A percentile compares a stretch with the other conserved stretches of the same genome.
Evolutionary conservation across 2,797 vertebrate genomes (phyloP).

Genomic region (Cottoperca gobio): DNA sequence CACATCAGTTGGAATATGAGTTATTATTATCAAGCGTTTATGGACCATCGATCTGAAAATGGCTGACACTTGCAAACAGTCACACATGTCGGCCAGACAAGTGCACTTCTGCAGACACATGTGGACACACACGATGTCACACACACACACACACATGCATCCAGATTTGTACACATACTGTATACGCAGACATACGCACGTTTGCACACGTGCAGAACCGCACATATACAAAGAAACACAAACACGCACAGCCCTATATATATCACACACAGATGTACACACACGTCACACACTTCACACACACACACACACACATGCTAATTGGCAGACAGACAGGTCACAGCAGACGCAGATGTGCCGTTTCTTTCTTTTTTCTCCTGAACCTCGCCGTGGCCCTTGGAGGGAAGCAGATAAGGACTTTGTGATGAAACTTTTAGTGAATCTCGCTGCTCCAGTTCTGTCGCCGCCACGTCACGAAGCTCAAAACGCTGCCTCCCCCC

Average conservation of each 20-base stretch:
- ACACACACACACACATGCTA: conserved; percentile 40
- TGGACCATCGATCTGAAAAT: conserved; percentile 34
- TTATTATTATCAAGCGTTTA: neutral
- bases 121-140: neutral
- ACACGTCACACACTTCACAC: conserved; percentile 24
- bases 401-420: conserved; percentile 67
- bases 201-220: neutral
- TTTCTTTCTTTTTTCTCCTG: conserved; percentile 28
- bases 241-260: conserved; percentile 1
- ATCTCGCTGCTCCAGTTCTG: conserved; percentile 83
- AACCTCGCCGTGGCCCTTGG: conserved; percentile 54
- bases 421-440: conserved; percentile 84
- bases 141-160: neutral
- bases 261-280: conserved; percentile 15
- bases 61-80: conserved; percentile 53
- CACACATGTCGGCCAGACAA: conserved; percentile 56
- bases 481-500: conserved; percentile 19
- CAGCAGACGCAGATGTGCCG: conserved; percentile 55
- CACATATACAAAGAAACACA: too few relatives aligned
- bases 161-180: conserved; percentile 4
- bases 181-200: neutral
- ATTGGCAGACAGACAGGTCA: conserved; percentile 63
- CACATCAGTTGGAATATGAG: neutral
- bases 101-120: conserved; percentile 19
- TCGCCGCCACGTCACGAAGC: conserved; percentile 67